Evolutionary conservation across 2,113 vertebrate species (phyloP), one percentile per base, ranked within the genome.

Genomic region (Reinhardtius hippoglossoides): DNA sequence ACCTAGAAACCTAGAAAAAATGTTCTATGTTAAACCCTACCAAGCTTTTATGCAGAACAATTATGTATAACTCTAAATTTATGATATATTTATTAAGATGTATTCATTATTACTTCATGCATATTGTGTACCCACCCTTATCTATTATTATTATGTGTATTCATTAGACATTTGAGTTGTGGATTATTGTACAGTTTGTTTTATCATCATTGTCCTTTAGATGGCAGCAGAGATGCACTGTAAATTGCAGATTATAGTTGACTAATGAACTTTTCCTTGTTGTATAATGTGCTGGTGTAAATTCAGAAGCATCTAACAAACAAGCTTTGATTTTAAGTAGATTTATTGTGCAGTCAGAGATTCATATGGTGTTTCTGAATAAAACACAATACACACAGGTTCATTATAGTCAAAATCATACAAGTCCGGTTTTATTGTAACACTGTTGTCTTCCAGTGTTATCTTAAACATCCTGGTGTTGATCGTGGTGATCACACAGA

Each of bases 201-300:
- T 31, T 74, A 52, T 46, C 54, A 13, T 18, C 2, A 18, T 48
- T 37, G 3, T 59, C 80, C 85, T 69, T 67, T 81, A 87, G 85
- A 61, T 88, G 87, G 85, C 80, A 85, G 75, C 74, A 90, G 5
- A 85, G 58, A 48, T 27, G 23, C n/a, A 76, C 9, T 21, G 3
- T 21, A 23, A 16, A 46, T 13, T 57, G 12, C 16, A 66, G 1
- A 23, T 9, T 9, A 5, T 5, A 20, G 42, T 64, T 63, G 0
- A 24, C 14, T 52, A 7, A 35, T 58, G 35, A 40, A 59, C 42
- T 3, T 3, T 18, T 56, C 1, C 1, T 14, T 1, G 5, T 27
- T 71, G 24, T 37, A 13, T 8, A 15, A 40, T 52, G 9, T 26
- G 15, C 12, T 14, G 4, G 20, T 42, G 2, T 59, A 10, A 70